These are phyloP conservation scores for Austrofundulus limnaeus DNA, from an alignment of 2,113 vertebrate genomes.

Conservation along the genomic window DNA sequence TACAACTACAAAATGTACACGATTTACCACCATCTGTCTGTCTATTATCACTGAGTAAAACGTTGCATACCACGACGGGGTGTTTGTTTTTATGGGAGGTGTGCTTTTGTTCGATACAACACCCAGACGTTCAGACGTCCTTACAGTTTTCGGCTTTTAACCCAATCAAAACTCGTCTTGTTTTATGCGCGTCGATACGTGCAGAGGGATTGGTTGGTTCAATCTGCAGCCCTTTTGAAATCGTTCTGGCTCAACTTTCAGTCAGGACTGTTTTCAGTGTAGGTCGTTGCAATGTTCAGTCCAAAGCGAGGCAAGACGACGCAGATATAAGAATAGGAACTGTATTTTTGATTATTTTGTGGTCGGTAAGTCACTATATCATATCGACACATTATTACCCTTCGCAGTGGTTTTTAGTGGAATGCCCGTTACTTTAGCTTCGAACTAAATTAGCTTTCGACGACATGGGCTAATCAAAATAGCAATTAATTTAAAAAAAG, in stretches of 20 bases:
- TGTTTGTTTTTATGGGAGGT: too few species aligned
- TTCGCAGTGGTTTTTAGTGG: not conserved
- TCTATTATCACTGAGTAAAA: too few species aligned
- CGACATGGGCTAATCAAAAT: too few species aligned
- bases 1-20: too few species aligned
- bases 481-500: not conserved
- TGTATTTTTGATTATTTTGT: too few species aligned
- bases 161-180: constrained; percentile 37
- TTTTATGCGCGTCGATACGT: not conserved
- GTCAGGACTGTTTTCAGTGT: not conserved
- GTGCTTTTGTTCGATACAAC: not conserved
- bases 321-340: not conserved
- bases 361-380: too few species aligned
- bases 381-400: not conserved
- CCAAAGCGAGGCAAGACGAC: too few species aligned
- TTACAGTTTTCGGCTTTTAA: constrained; percentile 7
- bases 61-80: too few species aligned
- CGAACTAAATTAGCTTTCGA: not conserved
- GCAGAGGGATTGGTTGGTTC: constrained; percentile 55
- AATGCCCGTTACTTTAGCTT: not conserved
- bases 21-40: too few species aligned
- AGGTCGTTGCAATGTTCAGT: too few species aligned
- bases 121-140: not conserved
- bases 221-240: constrained; percentile 47
- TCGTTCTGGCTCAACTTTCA: not conserved